Base-by-base conservation (phyloP, 2,113 vertebrate species). In the Mormyrus iriodes region DNA sequence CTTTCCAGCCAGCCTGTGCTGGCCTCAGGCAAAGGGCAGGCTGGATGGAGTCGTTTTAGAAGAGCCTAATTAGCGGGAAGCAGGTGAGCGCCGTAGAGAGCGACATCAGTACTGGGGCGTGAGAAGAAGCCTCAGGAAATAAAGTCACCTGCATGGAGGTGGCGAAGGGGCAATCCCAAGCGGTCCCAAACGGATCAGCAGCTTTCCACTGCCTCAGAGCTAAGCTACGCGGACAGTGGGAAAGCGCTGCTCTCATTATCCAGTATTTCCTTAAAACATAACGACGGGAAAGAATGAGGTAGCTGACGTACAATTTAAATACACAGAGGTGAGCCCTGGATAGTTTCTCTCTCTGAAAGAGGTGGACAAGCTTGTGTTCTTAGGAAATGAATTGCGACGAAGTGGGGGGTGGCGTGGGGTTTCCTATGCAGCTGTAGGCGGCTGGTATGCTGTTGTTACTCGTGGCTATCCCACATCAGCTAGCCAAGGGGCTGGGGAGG, bases 241-340 rank as follows among this genome's bases (percentile, higher is more conserved):
- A 24, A 44, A 1, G 39, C 82, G 7, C 82, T 13, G 39, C n/a
- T n/a, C 21, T 48, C 44, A 19, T 10, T 84, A 12, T 13, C 1
- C 44, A 82, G 76, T 82, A 46, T 48, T 46, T 84, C 44, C 82
- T 48, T 17, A 83, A 4, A 83, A 84, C 19, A 0, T 21, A 84
- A 84, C 21, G n/a, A 84, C 48, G 82, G 82, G 42, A 84, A 48
- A 48, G 88, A 89, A 69, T 88, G 89, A 91, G 90, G 90, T 90
- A 90, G 90, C 89, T 89, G 88, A 48, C 44, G 31, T 89, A 88
- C 89, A 83, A 85, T 91, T 90, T 90, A 90, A 88, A 91, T 91
- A 90, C 90, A 91, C 88, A 87, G 85, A 88, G 69, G 85, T 83
- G 88, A 46, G 79, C 65, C 89, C 61, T 88, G 76, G 88, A 87